phyloP scores from a whole-genome alignment of 2,888 invertebrate genomes.

The Trypoxylon attenuatum region DNA sequence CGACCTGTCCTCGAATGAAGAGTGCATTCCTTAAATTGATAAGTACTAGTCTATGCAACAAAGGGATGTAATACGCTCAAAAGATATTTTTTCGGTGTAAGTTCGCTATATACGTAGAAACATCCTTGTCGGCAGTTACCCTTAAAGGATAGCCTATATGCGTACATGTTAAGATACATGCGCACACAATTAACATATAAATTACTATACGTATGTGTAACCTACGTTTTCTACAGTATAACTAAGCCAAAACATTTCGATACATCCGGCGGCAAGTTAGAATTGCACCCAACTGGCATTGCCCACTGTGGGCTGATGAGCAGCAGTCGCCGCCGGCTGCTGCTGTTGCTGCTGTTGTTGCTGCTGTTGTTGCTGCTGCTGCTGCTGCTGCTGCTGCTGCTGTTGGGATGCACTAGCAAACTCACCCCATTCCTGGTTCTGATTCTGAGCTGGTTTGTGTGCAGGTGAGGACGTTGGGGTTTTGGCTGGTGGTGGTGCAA shows the following conservation, averaged over 20 bases:
- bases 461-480: constrained; percentile 84
- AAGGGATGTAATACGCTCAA: constrained; percentile 11
- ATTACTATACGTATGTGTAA: constrained; percentile 45
- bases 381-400: constrained; percentile 59
- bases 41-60: constrained; percentile 18
- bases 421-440: constrained; percentile 84
- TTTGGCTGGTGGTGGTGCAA: constrained; percentile 84
- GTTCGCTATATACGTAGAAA: constrained; percentile 37
- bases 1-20: not conserved
- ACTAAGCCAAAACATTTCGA: constrained; percentile 51
- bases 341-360: constrained; percentile 54
- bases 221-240: constrained; percentile 54
- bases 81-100: constrained; percentile 11
- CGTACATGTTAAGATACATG: constrained; percentile 20
- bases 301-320: constrained; percentile 55
- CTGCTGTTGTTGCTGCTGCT: constrained; percentile 33
- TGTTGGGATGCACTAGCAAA: constrained; percentile 78
- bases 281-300: constrained; percentile 74
- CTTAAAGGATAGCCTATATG: constrained; percentile 49
- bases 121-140: constrained; percentile 39
- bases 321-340: too few relatives aligned
- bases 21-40: constrained; percentile 5
- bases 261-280: constrained; percentile 57
- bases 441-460: constrained; percentile 78
- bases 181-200: constrained; percentile 26